Conservation (phyloP, 2,888 invertebrate genomes). For the Acanthacorydalis orientalis region DNA sequence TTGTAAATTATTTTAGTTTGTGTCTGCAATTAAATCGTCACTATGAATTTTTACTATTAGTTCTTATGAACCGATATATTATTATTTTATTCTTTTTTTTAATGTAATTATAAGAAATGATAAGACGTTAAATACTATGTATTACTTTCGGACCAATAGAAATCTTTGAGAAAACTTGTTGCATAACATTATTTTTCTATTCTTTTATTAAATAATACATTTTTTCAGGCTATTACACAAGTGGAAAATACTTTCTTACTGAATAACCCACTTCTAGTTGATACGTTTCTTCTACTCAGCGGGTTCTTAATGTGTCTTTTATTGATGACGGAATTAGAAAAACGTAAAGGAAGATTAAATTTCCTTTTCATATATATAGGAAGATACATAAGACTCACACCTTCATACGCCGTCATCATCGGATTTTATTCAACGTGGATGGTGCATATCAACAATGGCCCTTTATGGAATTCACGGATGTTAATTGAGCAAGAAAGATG, state of each 20-base stretch:
- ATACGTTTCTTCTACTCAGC: conserved; percentile 51
- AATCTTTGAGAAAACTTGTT: no score
- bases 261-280: conserved; percentile 54
- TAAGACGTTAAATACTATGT: no score
- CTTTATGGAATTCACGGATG: conserved; percentile 50
- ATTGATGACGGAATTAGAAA: conserved; percentile 48
- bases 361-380: conserved; percentile 41
- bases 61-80: no score
- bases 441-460: conserved; percentile 50
- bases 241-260: conserved; percentile 42
- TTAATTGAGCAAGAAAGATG: conserved; percentile 39
- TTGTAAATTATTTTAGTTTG: no score
- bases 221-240: conserved; percentile 34
- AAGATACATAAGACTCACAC: conserved; percentile 56
- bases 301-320: conserved; percentile 53
- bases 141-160: no score
- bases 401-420: conserved; percentile 54
- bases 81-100: no score
- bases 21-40: no score
- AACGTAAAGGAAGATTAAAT: conserved; percentile 43
- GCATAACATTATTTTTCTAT: not conserved
- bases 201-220: conserved; percentile 1
- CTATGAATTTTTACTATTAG: no score
- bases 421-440: conserved; percentile 58
- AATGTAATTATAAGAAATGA: no score